Base-by-base conservation (phyloP, 2,113 vertebrate genomes). In the Empidonax traillii region DNA sequence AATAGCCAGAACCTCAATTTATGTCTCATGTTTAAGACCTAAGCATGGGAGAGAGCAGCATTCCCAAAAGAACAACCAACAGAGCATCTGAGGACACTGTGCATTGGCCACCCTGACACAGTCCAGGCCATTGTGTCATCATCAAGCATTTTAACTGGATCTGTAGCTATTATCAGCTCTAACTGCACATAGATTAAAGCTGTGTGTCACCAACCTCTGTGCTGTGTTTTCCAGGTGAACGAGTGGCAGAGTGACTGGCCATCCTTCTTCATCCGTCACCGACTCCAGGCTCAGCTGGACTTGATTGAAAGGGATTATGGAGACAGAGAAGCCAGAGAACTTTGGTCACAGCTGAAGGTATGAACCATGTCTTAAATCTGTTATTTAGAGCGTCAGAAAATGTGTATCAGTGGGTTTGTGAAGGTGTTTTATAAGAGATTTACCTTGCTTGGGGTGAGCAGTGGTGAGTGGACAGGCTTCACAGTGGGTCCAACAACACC, bases 211-310 rank as follows among this genome's bases (percentile, higher is more conserved):
- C 52, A 39, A 44, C 25, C 13, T 83, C 53, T 72, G 17, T 56
- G n/a, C 68, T 35, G 2, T 39, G 8, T 85, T 91, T 85, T 49
- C 14, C 86, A 99, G 99, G 97, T 97, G 58, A 99, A 99, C 77
- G 98, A 98, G 19, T 99, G 99, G 99, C 98, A 99, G 86, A 97
- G 97, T 14, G 98, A 99, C 93, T 99, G 99, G 99, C 98, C 98
- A 53, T 94, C 97, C 41, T 99, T 99, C 96, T 99, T 98, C 61
- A 71, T 98, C 62, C 97, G 92, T 39, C 98, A 99, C 71, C 98
- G 98, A 37, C 98, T 99, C 69, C 98, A 99, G 85, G 95, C 98
- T 73, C 99, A 99, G 62, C 77, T 99, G 59, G 96, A 98, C 92
- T 65, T 99, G 93, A 98, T 98, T 92, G 99, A 99, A 87, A 97